Conservation (phyloP, 2,888 invertebrate genomes). For the Mellilla xanthometata region DNA sequence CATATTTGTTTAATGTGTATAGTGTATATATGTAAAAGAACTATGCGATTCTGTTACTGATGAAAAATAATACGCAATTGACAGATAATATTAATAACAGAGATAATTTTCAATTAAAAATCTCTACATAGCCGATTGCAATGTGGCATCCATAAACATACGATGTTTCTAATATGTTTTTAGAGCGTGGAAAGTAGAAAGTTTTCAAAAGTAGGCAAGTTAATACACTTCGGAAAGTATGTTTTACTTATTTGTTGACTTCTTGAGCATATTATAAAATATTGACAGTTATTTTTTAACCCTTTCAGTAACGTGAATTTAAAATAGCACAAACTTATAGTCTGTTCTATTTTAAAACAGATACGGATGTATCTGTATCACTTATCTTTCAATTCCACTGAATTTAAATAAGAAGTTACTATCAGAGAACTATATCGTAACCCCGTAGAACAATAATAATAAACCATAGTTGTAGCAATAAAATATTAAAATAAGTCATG, state of each 20-base stretch:
- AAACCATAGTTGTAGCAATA: constrained; percentile 30
- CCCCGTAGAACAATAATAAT: constrained; percentile 20
- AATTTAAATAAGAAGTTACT: too few relatives aligned
- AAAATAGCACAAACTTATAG: too few relatives aligned
- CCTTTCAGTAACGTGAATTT: too few relatives aligned
- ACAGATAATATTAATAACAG: background rate
- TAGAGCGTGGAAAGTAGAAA: constrained; percentile 82
- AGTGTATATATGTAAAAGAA: too few relatives aligned
- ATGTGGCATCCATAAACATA: constrained; percentile 67
- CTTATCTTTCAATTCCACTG: too few relatives aligned
- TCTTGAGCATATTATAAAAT: constrained; percentile 10
- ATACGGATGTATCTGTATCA: too few relatives aligned
- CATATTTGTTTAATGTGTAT: too few relatives aligned
- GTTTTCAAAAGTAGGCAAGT: constrained; percentile 73
- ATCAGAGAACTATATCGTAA: constrained; percentile 6
- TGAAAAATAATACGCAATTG: background rate
- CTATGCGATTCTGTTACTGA: too few relatives aligned
- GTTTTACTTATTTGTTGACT: constrained; percentile 40
- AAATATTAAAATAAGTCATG: constrained; percentile 33
- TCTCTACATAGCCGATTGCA: constrained; percentile 53
- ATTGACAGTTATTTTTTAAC: too few relatives aligned
- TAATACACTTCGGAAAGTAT: constrained; percentile 65
- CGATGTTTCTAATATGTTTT: constrained; percentile 77
- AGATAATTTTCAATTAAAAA: constrained; percentile 31
- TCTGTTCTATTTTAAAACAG: too few relatives aligned